phyloP scores from a whole-genome alignment of 2,113 vertebrate genomes.

The Pseudolaguvia tuberculata region DNA sequence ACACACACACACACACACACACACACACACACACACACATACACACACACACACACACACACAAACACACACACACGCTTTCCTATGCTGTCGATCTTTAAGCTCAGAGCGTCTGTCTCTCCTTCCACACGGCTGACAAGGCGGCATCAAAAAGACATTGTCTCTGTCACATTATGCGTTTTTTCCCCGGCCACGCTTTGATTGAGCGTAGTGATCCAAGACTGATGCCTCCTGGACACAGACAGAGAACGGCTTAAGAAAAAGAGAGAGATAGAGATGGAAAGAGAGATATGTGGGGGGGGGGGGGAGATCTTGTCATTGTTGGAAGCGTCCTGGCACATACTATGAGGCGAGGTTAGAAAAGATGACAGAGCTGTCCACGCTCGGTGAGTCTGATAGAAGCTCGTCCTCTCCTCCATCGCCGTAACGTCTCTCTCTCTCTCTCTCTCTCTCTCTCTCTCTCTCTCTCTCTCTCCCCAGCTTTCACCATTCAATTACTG shows the following conservation, averaged over 20 bases:
- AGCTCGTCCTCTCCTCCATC: slow-evolving; percentile 47
- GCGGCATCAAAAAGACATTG: slow-evolving; percentile 56
- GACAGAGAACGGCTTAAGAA: slow-evolving; percentile 49
- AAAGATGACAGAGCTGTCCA: slow-evolving; percentile 70
- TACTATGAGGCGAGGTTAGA: slow-evolving; percentile 41
- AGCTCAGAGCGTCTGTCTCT: slow-evolving; percentile 33
- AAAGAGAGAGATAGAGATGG: slow-evolving; percentile 28
- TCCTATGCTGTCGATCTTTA: slow-evolving; percentile 17
- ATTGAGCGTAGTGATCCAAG: slow-evolving; percentile 77
- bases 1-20: no score
- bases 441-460: slow-evolving; percentile 16
- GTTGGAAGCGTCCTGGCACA: slow-evolving; percentile 37
- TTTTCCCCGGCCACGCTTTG: slow-evolving; percentile 59
- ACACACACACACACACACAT: no score
- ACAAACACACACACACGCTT: slow-evolving; percentile 17
- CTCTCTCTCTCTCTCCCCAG: slow-evolving; percentile 5
- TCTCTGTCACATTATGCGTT: slow-evolving; percentile 70
- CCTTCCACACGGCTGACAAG: slow-evolving; percentile 42
- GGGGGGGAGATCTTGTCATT: slow-evolving; percentile 49
- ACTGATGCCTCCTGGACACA: slow-evolving; percentile 65
- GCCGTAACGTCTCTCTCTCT: slow-evolving; percentile 34
- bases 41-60: slow-evolving; percentile 1
- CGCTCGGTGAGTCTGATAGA: slow-evolving; percentile 64
- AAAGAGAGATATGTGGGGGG: slow-evolving; percentile 44
- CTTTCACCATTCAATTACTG: slow-evolving; percentile 36